Evolutionary conservation across 2,888 invertebrate genomes (phyloP).

Genomic region (Tribolium freemani): DNA sequence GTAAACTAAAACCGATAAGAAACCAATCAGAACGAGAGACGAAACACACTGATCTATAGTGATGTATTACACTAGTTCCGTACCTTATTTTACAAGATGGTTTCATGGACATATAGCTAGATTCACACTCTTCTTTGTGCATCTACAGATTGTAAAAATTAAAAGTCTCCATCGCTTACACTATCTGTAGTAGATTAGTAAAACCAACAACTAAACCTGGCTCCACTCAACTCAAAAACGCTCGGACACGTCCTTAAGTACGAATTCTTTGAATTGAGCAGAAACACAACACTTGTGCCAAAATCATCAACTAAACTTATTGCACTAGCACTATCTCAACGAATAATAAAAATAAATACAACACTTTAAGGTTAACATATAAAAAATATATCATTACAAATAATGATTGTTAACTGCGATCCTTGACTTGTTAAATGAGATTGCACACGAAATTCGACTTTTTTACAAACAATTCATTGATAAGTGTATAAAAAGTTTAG

Average conservation of each 20-base stretch:
- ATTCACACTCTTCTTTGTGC: constrained; percentile 58
- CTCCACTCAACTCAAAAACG: constrained; percentile 43
- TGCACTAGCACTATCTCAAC: constrained; percentile 56
- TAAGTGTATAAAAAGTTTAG: constrained; percentile 43
- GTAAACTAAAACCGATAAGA: constrained; percentile 28
- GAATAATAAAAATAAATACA: constrained; percentile 55
- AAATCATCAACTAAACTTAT: constrained; percentile 30
- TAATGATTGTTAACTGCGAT: constrained; percentile 52
- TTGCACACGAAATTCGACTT: constrained; percentile 45
- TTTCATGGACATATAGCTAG: constrained; percentile 56
- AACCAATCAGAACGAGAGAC: constrained; percentile 22
- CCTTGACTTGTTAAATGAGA: constrained; percentile 35
- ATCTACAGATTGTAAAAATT: constrained; percentile 59
- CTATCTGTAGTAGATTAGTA: constrained; percentile 49
- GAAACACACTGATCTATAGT: constrained; percentile 51
- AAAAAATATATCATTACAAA: constrained; percentile 55
- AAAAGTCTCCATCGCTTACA: constrained; percentile 62
- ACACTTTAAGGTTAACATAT: constrained; percentile 60
- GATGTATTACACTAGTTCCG: constrained; percentile 52
- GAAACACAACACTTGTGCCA: constrained; percentile 28
- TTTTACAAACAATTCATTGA: constrained; percentile 40
- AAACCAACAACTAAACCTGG: constrained; percentile 31
- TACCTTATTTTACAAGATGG: constrained; percentile 56
- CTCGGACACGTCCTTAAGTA: constrained; percentile 37
- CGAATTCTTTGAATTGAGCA: constrained; percentile 42